Percentiles rank a stretch among this genome's conserved stretches.
Conservation (phyloP, 2,797 vertebrate genomes). For the Graptemys geographica region DNA sequence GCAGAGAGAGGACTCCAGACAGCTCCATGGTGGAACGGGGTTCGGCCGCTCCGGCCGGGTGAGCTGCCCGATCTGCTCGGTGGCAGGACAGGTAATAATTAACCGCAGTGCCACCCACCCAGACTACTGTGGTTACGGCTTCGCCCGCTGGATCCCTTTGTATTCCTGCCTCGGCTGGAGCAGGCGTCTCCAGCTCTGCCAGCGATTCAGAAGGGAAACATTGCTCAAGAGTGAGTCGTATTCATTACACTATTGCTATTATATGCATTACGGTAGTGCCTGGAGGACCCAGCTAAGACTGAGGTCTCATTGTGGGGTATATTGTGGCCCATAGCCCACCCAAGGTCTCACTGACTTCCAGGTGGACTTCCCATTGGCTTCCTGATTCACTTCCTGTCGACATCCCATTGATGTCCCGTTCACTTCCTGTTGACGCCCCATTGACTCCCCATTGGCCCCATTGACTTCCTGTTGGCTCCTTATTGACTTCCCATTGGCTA, state of each 20-base stretch:
- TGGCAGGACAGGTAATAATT: background rate
- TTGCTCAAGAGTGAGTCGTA: background rate
- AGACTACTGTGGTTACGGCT: too few species aligned
- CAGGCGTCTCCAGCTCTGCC: background rate
- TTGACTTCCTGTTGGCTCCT: too few species aligned
- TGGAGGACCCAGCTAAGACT: background rate
- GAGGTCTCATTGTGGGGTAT: too few species aligned
- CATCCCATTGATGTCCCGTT: too few species aligned
- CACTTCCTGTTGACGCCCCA: too few species aligned
- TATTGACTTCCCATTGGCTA: too few species aligned
- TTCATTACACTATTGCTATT: background rate
- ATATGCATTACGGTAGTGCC: background rate
- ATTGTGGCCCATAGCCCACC: background rate
- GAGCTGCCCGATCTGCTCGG: background rate
- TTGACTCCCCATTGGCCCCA: too few species aligned
- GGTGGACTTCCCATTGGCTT: too few species aligned
- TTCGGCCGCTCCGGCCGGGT: too few species aligned
- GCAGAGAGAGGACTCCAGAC: background rate
- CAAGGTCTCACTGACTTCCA: background rate
- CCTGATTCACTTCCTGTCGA: too few species aligned
- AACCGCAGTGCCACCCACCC: too few species aligned
- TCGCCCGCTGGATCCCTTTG: background rate
- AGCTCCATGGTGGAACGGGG: background rate
- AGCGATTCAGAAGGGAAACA: too few species aligned
- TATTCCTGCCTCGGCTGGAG: background rate